phyloP scores from a whole-genome alignment of 2,797 vertebrate genomes.

The Anas bahamensis region DNA sequence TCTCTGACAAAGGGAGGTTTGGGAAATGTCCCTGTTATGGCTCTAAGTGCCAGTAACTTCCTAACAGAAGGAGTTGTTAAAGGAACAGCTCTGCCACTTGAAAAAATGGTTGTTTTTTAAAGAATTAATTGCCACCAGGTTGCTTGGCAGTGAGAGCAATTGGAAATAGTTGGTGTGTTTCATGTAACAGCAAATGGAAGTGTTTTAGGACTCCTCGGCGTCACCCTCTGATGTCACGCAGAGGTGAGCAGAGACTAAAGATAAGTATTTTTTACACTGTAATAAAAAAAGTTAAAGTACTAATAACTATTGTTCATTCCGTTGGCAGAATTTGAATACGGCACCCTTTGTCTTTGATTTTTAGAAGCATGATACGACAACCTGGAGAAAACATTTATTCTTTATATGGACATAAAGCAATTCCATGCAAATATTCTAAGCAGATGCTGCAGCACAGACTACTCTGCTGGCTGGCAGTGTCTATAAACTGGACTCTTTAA shows the following conservation, averaged over 20 bases:
- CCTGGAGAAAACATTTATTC: neutral
- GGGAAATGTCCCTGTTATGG: neutral
- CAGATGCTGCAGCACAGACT: neutral
- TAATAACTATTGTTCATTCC: slow-evolving; percentile 20
- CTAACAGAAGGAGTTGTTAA: neutral
- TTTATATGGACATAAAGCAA: slow-evolving; percentile 32
- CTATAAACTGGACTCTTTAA: slow-evolving; percentile 24
- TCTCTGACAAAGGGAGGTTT: neutral
- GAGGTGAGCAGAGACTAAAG: slow-evolving; percentile 12
- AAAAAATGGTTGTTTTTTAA: slow-evolving; percentile 6
- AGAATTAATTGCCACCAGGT: neutral
- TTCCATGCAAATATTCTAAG: neutral
- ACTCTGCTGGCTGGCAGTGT: neutral
- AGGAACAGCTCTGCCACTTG: slow-evolving; percentile 9
- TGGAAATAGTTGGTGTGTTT: neutral
- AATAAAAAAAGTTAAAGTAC: slow-evolving; percentile 22
- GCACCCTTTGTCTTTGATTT: neutral
- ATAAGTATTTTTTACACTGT: slow-evolving; percentile 47
- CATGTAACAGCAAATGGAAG: neutral
- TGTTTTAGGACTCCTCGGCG: neutral
- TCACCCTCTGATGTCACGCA: neutral
- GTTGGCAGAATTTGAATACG: neutral
- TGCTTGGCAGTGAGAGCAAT: neutral
- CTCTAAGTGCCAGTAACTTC: neutral
- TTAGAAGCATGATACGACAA: neutral